These are phyloP conservation scores for Nannoperca obscura DNA, from an alignment of 2,797 vertebrate genomes.

Conservation along the genomic window DNA sequence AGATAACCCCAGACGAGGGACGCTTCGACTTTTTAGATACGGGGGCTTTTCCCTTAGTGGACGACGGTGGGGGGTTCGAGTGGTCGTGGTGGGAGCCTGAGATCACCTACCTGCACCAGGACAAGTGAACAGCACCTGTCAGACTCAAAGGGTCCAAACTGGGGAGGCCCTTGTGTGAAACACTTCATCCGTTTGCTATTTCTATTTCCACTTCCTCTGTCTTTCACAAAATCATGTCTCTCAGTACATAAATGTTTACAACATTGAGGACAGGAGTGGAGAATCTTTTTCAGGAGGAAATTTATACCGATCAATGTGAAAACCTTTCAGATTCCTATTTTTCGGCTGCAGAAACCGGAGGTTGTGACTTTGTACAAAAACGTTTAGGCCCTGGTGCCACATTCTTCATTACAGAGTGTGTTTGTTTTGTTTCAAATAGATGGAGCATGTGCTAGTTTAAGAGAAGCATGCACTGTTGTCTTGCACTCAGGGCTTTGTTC, in stretches of 20 bases:
- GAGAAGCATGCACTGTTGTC: conserved; percentile 78
- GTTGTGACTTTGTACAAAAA: conserved; percentile 70
- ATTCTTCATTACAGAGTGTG: conserved; percentile 48
- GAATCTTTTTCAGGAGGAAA: conserved; percentile 53
- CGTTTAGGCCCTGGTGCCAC: conserved; percentile 41
- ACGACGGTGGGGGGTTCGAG: not conserved
- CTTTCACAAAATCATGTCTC: conserved; percentile 56
- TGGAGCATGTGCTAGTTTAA: conserved; percentile 79
- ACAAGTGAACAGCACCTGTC: conserved; percentile 25
- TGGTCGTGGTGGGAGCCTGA: conserved; percentile 17
- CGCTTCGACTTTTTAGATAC: conserved; percentile 15
- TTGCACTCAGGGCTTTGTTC: conserved; percentile 79
- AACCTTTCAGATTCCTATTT: conserved; percentile 65
- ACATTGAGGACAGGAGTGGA: conserved; percentile 36
- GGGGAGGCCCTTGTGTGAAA: conserved; percentile 11
- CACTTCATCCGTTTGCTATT: conserved; percentile 47
- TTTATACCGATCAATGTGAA: conserved; percentile 75
- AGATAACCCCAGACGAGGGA: conserved; percentile 5
- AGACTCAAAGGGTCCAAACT: conserved; percentile 36
- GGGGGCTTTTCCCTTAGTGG: conserved; percentile 14
- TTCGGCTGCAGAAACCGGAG: conserved; percentile 55
- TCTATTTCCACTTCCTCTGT: conserved; percentile 57
- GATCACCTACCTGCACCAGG: conserved; percentile 13
- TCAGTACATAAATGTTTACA: conserved; percentile 80
- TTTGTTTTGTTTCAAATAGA: conserved; percentile 40